phyloP scores from a whole-genome alignment of 2,797 vertebrate genomes.

The Thaleichthys pacificus region DNA sequence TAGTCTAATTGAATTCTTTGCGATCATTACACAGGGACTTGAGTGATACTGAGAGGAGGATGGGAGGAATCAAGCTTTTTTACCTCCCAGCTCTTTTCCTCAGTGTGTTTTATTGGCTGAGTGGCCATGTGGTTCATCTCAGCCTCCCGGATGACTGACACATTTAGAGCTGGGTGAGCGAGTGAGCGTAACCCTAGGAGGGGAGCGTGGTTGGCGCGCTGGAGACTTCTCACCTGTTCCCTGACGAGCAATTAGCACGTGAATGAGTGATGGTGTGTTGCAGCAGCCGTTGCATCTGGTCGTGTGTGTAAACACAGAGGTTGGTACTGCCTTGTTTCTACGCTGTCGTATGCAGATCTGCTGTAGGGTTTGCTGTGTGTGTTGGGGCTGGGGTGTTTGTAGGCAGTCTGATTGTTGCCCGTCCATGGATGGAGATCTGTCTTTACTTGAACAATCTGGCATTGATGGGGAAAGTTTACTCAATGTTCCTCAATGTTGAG shows the following conservation, averaged over 20 bases:
- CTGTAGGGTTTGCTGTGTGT: too few species aligned
- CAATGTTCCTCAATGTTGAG: too few species aligned
- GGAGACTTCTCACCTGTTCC: constrained; percentile 1
- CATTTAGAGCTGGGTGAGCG: too few species aligned
- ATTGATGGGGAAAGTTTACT: neutral
- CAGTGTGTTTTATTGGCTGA: neutral
- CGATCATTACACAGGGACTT: neutral
- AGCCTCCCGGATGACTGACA: too few species aligned
- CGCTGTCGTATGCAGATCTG: neutral
- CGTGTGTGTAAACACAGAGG: too few species aligned
- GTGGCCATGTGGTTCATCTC: constrained; percentile 2
- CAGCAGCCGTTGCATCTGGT: too few species aligned
- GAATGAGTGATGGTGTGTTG: constrained; percentile 5
- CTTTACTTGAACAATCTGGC: too few species aligned
- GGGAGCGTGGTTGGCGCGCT: too few species aligned
- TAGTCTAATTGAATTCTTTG: neutral
- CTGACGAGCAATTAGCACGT: neutral
- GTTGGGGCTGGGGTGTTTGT: too few species aligned
- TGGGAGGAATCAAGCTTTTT: neutral
- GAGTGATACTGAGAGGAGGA: neutral
- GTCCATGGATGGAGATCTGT: too few species aligned
- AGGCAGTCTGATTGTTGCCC: too few species aligned
- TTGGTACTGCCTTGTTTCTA: neutral
- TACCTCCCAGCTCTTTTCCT: neutral
- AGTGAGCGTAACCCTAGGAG: too few species aligned